Base-by-base conservation (phyloP, 1,140 invertebrate species). In the Scaptomyza montana region DNA sequence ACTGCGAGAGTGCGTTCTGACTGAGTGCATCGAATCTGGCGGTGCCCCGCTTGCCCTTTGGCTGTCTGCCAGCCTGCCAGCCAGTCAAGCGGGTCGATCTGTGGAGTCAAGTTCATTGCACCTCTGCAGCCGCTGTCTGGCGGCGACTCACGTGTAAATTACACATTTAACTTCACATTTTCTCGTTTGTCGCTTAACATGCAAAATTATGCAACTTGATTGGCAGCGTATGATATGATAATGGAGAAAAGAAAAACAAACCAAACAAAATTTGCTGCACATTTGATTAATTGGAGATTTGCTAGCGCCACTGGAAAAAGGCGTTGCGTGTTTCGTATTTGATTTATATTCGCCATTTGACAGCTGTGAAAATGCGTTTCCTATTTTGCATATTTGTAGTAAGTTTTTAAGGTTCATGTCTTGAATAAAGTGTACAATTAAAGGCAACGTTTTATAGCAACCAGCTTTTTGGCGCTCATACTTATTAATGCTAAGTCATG, bases 131-230 rank as follows among this genome's bases (percentile, higher is more conserved):
- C 33, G 33, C 33, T 39, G 53, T 59, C 70, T 65, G 61, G 51
- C 56, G 36, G 62, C 41, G 45, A 51, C 75, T 85, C 80, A 84
- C 76, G 77, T 84, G 80, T 64, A 74, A 82, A 66, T 75, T 49
- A 39, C 28, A 12, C 51, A 57, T 73, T 61, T 61, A 45, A 45
- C 25, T 12, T 47, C 46, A 59, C 53, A 61, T 43, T 53, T 45
- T 36, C 33, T 36, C 33, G 33, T 36, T 8, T 9, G 67, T 54
- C 55, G 59, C 33, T 68, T 66, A 73, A 78, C 74, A 84, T 71
- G 78, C 71, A 78, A 74, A 78, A 87, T 71, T 78, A 76, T 81
- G 78, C 68, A 86, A 87, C 78, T 76, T 78, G 78, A 86, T 87
- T 87, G 82, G 65, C 77, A 62, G 49, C 61, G 39, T n/a, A 0